phyloP scores from a whole-genome alignment of 1,140 invertebrate species.

The Ceratina japonica region DNA sequence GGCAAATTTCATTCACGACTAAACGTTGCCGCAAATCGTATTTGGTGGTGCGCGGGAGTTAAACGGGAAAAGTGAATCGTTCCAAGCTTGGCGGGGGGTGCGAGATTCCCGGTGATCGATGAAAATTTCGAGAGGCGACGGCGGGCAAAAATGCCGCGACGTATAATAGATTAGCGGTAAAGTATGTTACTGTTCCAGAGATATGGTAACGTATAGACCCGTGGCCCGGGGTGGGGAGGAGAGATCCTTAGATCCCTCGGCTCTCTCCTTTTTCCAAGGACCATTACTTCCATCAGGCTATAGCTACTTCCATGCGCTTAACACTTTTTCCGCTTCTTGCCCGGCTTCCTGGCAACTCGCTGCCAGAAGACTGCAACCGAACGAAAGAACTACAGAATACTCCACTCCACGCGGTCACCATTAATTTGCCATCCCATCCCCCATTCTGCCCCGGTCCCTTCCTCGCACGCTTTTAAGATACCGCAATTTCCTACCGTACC shows the following conservation, averaged over 20 bases:
- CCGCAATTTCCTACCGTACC: not conserved
- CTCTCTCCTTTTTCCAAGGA: slow-evolving; percentile 36
- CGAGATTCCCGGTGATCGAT: not conserved
- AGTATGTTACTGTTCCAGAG: slow-evolving; percentile 33
- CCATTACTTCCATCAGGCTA: slow-evolving; percentile 41
- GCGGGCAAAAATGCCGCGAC: not conserved
- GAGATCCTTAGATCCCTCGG: slow-evolving; percentile 26
- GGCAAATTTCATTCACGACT: too few species aligned
- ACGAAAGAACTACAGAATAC: slow-evolving; percentile 46
- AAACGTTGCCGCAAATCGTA: too few species aligned
- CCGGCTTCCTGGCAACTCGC: slow-evolving; percentile 29
- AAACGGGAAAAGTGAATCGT: slow-evolving; percentile 3
- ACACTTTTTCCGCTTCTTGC: slow-evolving; percentile 42
- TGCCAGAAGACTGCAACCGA: slow-evolving; percentile 26
- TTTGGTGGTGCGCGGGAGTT: not conserved
- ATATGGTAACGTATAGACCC: slow-evolving; percentile 44
- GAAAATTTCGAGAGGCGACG: not conserved
- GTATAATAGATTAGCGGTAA: slow-evolving; percentile 34
- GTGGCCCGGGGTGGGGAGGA: not conserved
- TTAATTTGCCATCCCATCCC: slow-evolving; percentile 35
- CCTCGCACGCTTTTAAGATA: slow-evolving; percentile 5
- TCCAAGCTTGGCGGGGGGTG: not conserved
- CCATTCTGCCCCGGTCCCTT: slow-evolving; percentile 12
- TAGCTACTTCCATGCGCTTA: slow-evolving; percentile 44
- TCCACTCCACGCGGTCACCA: slow-evolving; percentile 30